Percentiles rank a stretch among this genome's conserved stretches.
Conservation (phyloP, 2,888 invertebrate genomes). For the Orthonevra nobilis region DNA sequence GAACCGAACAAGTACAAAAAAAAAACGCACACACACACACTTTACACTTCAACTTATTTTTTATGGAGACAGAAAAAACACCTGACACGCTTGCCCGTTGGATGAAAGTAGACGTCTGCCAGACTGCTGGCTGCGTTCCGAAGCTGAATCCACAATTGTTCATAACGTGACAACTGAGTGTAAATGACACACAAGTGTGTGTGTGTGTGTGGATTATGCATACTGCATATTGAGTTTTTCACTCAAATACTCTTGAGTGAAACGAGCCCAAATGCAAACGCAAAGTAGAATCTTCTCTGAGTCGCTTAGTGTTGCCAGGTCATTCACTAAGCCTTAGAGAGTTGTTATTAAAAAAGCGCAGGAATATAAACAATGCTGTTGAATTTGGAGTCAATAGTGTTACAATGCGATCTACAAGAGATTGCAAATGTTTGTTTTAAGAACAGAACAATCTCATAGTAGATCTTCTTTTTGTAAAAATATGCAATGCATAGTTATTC, state of each 20-base stretch:
- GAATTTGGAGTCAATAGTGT: too few relatives aligned
- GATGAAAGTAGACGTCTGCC: slow-evolving; percentile 61
- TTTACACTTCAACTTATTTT: slow-evolving; percentile 22
- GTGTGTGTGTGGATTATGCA: too few relatives aligned
- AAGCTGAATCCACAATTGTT: slow-evolving; percentile 51
- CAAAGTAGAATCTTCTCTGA: too few relatives aligned
- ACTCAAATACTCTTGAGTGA: slow-evolving; percentile 35
- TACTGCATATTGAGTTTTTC: background rate
- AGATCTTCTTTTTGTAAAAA: too few relatives aligned
- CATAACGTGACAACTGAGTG: slow-evolving; percentile 9
- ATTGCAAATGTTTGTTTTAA: too few relatives aligned
- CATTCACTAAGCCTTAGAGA: too few relatives aligned
- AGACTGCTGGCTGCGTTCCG: slow-evolving; percentile 63
- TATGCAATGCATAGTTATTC: too few relatives aligned
- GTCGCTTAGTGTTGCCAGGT: too few relatives aligned
- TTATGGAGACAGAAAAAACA: slow-evolving; percentile 37
- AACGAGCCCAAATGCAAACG: background rate
- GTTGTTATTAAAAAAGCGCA: too few relatives aligned
- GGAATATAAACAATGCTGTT: too few relatives aligned
- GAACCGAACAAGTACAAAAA: background rate
- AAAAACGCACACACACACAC: slow-evolving; percentile 20
- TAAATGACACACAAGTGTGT: background rate
- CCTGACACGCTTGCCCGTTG: slow-evolving; percentile 46
- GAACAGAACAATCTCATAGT: too few relatives aligned
- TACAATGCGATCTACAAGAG: too few relatives aligned